These are phyloP conservation scores for Dendrolimus pini DNA, from an alignment of 2,888 invertebrate genomes.

Conservation along the genomic window DNA sequence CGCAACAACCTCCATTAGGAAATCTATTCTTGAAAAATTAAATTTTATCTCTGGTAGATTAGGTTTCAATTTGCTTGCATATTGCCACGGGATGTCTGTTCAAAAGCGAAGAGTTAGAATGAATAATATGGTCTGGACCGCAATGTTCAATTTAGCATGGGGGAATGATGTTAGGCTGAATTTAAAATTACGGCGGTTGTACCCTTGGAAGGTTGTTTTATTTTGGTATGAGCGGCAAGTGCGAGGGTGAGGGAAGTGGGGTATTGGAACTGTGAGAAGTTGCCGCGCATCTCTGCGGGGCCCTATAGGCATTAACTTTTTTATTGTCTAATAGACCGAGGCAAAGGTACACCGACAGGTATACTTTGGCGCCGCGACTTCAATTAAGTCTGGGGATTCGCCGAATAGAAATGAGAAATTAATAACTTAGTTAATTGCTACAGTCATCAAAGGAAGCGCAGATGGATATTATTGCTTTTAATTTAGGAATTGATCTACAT, in stretches of 20 bases:
- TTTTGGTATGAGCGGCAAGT: conserved; percentile 40
- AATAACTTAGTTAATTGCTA: conserved; percentile 33
- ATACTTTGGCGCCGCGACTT: conserved; percentile 65
- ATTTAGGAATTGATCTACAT: not conserved
- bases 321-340: conserved; percentile 71
- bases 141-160: conserved; percentile 35
- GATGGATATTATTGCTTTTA: not conserved
- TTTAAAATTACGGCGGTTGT: conserved; percentile 68
- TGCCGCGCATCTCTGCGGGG: conserved; percentile 52
- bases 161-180: conserved; percentile 31
- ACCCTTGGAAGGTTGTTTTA: conserved; percentile 75
- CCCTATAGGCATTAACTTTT: conserved; percentile 66
- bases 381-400: conserved; percentile 62
- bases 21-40: conserved; percentile 19
- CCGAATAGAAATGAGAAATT: conserved; percentile 45
- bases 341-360: conserved; percentile 69
- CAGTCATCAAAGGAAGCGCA: not conserved
- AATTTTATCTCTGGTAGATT: conserved; percentile 24
- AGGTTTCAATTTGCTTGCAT: conserved; percentile 22
- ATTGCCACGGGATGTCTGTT: conserved; percentile 4
- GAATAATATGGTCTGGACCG: conserved; percentile 17
- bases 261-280: conserved; percentile 62
- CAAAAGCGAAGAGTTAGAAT: conserved; percentile 17
- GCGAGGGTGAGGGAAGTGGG: conserved; percentile 29
- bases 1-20: conserved; percentile 39